Base-by-base conservation (phyloP, 2,113 vertebrate genomes). In the Phylloscopus trochiloides region DNA sequence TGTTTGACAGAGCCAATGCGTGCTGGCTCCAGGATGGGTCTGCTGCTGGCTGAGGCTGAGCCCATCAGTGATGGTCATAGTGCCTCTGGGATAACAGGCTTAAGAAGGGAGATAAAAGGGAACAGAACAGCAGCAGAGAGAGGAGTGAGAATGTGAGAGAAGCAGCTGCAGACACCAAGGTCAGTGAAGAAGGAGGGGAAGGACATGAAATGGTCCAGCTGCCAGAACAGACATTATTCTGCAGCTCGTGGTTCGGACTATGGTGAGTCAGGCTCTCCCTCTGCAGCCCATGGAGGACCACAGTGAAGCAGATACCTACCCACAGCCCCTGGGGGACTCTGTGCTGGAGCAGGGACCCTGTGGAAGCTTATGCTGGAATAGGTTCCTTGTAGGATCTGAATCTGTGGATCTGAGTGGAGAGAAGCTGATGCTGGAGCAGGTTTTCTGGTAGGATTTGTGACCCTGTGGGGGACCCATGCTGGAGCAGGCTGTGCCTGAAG, bases 221-320 rank as follows among this genome's bases (percentile, higher is more conserved):
- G 24, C 36, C 31, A 25, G 32, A 78, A 32, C 32, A 72, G 31
- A 42, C 15, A 6, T 67, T 36, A 2, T 14, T 32, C 38, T 72
- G 51, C 45, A 40, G 31, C 51, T 45, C 0, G 0, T 57, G 68
- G 19, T n/a, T n/a, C 0, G 0, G 48, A 7, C 32, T 8, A 1
- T 9, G 57, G 42, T 57, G 54, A 34, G 43, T 59, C 17, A 12
- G 19, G 15, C 28, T 79, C 32, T 51, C 17, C 32, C 42, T 31
- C 34, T 48, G 29, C 45, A 32, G 45, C 40, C 29, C 15, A 1
- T 10, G n/a, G 38, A 65, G 24, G 24, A 34, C 10, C 22, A n/a
- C 17, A 18, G 28, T 17, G 43, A 50, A 51, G 43, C 43, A 59
- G 32, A 59, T 20, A 6, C 20, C 21, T 52, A 17, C 18, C 11